Percentiles rank a stretch among this genome's conserved stretches.
Evolutionary conservation across 2,113 vertebrate species (phyloP).

Genomic region (Carollia perspicillata): DNA sequence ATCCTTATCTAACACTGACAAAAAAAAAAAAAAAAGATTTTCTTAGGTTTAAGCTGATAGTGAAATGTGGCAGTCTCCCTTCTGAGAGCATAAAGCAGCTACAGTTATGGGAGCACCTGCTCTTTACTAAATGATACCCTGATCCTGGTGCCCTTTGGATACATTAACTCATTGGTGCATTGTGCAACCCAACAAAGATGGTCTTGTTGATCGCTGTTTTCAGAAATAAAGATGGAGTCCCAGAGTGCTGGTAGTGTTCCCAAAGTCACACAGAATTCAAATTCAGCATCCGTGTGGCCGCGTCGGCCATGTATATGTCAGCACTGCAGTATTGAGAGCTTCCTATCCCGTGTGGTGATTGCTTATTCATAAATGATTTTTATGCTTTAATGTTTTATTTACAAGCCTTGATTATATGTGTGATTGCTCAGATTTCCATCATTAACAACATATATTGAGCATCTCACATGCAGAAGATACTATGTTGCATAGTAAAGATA

Average conservation of each 20-base stretch:
- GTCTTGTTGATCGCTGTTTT: background rate
- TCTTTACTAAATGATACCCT: background rate
- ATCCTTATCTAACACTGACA: conserved; percentile 16
- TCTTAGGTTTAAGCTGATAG: background rate
- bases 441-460: too few relatives aligned
- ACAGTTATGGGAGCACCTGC: background rate
- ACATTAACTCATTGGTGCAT: background rate
- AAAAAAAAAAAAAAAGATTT: background rate
- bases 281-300: background rate
- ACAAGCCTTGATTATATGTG: too few relatives aligned
- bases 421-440: too few relatives aligned
- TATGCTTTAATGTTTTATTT: too few relatives aligned
- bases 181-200: background rate
- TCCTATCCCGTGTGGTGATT: too few relatives aligned
- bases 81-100: background rate
- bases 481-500: too few relatives aligned
- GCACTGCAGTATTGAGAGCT: too few relatives aligned
- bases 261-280: background rate
- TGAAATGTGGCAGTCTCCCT: background rate
- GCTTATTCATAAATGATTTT: too few relatives aligned
- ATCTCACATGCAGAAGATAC: too few relatives aligned
- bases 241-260: background rate
- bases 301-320: too few relatives aligned
- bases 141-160: background rate
- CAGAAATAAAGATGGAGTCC: conserved; percentile 5